These are phyloP conservation scores for Enteromius unitaeniatus DNA, from an alignment of 2,797 vertebrate genomes.

Conservation along the genomic window DNA sequence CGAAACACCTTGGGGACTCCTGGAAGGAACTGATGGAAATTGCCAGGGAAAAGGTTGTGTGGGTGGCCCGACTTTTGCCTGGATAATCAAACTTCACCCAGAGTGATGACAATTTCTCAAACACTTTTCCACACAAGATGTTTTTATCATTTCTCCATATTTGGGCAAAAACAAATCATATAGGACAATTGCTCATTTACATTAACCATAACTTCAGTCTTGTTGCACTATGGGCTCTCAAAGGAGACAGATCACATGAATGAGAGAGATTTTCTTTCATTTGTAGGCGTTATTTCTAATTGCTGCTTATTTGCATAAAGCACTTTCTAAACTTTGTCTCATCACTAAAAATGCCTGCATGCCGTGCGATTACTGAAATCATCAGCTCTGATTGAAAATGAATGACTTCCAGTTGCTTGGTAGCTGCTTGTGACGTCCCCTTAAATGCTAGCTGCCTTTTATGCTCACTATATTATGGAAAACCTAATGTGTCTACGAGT, in stretches of 20 bases:
- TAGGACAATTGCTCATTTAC: neutral
- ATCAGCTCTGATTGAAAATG: neutral
- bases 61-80: neutral
- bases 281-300: neutral
- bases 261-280: neutral
- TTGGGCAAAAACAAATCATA: slow-evolving; percentile 1
- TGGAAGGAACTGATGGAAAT: neutral
- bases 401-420: neutral
- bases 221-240: neutral
- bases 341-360: neutral
- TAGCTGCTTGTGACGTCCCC: neutral
- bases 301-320: neutral
- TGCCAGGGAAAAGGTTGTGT: neutral
- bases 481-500: neutral
- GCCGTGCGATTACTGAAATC: neutral
- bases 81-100: neutral
- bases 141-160: neutral
- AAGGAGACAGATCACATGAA: neutral
- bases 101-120: neutral
- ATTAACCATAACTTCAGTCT: neutral
- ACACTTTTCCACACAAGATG: neutral
- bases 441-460: neutral
- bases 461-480: neutral
- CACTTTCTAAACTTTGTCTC: neutral
- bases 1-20: neutral